Conservation (phyloP, 2,113 vertebrate genomes). For the Neoarius graeffei region DNA sequence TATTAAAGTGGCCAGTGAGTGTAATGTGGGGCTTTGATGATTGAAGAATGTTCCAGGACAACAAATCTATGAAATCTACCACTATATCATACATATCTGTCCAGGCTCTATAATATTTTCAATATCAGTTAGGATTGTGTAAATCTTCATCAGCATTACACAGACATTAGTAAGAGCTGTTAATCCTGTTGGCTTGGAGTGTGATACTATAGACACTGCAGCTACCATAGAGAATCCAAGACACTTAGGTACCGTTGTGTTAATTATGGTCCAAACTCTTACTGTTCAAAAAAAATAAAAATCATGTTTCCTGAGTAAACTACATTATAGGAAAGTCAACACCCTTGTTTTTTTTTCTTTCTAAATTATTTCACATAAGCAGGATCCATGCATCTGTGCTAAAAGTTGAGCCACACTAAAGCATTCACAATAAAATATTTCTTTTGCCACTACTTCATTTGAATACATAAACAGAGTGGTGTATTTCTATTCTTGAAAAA, state of each 20-base stretch:
- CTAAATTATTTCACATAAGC: neutral
- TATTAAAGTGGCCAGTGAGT: no score
- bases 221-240: neutral
- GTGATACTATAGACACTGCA: neutral
- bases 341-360: neutral
- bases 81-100: neutral
- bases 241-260: neutral
- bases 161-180: neutral
- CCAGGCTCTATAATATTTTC: neutral
- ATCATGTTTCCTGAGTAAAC: neutral
- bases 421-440: neutral
- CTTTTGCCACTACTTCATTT: neutral
- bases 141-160: neutral
- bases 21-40: neutral
- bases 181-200: neutral
- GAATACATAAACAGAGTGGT: neutral
- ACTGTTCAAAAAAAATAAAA: neutral
- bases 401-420: neutral
- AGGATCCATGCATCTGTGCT: neutral
- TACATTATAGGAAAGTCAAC: neutral
- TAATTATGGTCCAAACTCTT: neutral
- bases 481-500: neutral
- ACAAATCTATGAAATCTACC: neutral
- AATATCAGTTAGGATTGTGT: neutral
- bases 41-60: neutral